Evolutionary conservation across 2,797 vertebrate species (phyloP).

Genomic region (Pseudotriccus pelzelni): DNA sequence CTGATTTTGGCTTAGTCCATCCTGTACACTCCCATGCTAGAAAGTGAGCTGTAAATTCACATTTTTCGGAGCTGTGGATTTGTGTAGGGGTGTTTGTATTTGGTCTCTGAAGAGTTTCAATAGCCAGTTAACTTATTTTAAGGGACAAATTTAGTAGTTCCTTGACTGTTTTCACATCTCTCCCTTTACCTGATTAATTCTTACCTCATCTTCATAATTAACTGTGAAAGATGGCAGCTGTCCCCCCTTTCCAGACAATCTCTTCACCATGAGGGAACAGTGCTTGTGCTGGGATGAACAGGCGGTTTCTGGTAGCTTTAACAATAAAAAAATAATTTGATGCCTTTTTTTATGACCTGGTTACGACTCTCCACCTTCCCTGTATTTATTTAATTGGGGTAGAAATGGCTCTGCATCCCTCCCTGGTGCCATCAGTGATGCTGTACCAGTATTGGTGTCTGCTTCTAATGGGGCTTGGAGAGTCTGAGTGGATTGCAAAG

Average conservation of each 20-base stretch:
- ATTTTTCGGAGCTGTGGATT: background rate
- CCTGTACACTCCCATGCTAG: background rate
- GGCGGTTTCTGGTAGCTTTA: background rate
- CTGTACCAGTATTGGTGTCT: background rate
- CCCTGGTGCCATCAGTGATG: background rate
- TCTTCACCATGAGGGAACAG: background rate
- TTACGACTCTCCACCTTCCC: background rate
- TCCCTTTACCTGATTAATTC: slow-evolving; percentile 12
- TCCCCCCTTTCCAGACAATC: background rate
- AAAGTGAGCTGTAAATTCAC: background rate
- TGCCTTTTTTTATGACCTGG: slow-evolving; percentile 7
- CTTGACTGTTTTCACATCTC: background rate
- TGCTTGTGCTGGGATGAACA: background rate
- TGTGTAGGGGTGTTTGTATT: background rate
- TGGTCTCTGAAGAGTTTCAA: background rate
- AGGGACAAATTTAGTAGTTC: background rate
- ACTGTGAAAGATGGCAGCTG: background rate
- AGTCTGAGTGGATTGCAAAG: background rate
- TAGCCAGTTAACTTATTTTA: background rate
- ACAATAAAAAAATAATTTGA: slow-evolving; percentile 24
- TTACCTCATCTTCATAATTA: background rate
- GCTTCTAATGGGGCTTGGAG: background rate
- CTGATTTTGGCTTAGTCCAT: background rate
- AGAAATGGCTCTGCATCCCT: background rate
- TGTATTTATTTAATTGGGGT: background rate